Evolutionary conservation across 2,888 invertebrate genomes (phyloP), one percentile per base, ranked within the genome.

Genomic region (Leucozona laternaria): DNA sequence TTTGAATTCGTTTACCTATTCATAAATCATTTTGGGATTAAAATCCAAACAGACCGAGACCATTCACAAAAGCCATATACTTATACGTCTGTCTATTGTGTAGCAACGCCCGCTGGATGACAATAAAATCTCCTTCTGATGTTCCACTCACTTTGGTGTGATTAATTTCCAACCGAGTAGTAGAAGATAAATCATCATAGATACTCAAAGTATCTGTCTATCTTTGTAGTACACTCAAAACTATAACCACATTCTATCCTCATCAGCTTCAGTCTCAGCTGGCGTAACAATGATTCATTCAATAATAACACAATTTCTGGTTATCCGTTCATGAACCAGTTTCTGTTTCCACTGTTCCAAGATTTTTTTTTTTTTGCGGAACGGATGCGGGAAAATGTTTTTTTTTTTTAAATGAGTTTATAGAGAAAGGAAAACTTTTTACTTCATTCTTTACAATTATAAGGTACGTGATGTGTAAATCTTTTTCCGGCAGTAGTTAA

Each of bases 281-380:
- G 45, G 64, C 64, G 28, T 40, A 60, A 45, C 31, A 76, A 77
- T 53, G 48, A 22, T 68, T 58, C 48, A 28, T 55, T 43, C 62
- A 75, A 75, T 72, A 75, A 75, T 72, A 62, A 84, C 50, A 84
- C 71, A 84, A 72, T 66, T 64, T 79, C 79, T 85, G 48, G 80
- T 80, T 85, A 85, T 77, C 66, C 58, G 62, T 50, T 73, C 81
- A 78, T 85, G 80, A 81, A 78, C 85, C 55, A 85, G 78, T 70
- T 81, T 66, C 45, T n/a, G 43, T 34, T 25, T 40, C 53, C 48
- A 76, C 76, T 76, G 45, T 84, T 28, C 8, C n/a, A 17, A 10
- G 17, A 45, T 55, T 55, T 28, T 8, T n/a, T 28, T 28, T 55
- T 55, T n/a, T 55, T 28, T 31, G 28, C 10, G n/a, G n/a, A n/a